Evolutionary conservation across 2,797 vertebrate genomes (phyloP), one percentile per base, ranked within the genome.

Genomic region (Hyperoplus immaculatus): DNA sequence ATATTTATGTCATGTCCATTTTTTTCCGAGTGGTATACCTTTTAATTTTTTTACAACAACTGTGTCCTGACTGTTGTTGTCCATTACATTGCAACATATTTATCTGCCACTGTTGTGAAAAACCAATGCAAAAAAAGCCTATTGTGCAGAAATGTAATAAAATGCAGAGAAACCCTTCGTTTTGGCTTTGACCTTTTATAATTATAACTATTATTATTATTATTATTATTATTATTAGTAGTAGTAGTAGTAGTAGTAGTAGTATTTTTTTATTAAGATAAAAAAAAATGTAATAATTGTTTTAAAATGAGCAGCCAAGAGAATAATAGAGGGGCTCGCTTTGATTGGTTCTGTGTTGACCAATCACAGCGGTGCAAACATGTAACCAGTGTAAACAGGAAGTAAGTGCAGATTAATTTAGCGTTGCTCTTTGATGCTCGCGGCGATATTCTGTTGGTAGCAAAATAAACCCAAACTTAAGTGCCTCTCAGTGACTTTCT

Each of bases 131-230:
- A 88, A 89, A 86, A 87, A 87, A 81, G 54, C 59, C 83, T 82
- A 74, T 80, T 89, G 82, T 88, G 87, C 83, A 90, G 87, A 92
- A 84, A 90, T 85, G 79, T 85, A 92, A 86, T 90, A 89, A 93
- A 92, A 87, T 62, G 50, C 61, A 56, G 59, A 74, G 56, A 84
- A 75, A 69, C 9, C 7, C 21, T 4, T 43, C 0, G 0, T 15
- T 29, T 50, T 77, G 75, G 79, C 16, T 3, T 29, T 75, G 53
- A 36, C 2, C 29, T 29, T 29, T 29, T 29, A 29, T 29, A 29
- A 29, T 29, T 29, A 29, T 29, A 29, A 29, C 29, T 29, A 29
- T 29, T 29, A 29, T 29, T 29, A 29, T 29, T 29, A 29, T 29
- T 29, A 29, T 29, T 29, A 29, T 29, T 29, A 29, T 29, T 29